Base-by-base conservation (phyloP, 1,140 invertebrate genomes). In the Diploscapter pachys region DNA sequence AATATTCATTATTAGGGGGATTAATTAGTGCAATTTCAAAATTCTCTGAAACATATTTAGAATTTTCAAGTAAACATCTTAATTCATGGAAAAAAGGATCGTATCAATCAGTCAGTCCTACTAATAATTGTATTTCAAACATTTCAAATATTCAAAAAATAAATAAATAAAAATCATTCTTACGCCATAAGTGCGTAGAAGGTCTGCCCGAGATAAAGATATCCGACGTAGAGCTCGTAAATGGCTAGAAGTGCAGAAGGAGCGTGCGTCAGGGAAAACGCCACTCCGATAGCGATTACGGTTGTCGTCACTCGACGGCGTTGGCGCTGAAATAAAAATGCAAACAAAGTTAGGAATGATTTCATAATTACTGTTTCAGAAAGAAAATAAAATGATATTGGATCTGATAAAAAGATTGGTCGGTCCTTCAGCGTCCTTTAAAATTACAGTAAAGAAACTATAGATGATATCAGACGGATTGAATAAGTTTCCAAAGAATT, bases 241-340 rank as follows among this genome's bases (percentile, higher is more conserved):
- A 85, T 54, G 3, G 77, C 80, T 74, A 85, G 78, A 8, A 85
- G 76, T n/a, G 83, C 83, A 5, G 83, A 85, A 48, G 83, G 83
- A 6, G 84, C 83, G 73, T 85, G 83, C 11, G 83, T 85, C 2
- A 85, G 50, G 11, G 83, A 83, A 68, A 85, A 85, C 59, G 79
- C 84, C 4, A 79, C 70, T 5, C 82, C 81, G 70, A 85, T 85
- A 0, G 82, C 73, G n/a, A 85, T 77, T 51, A 85, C 83, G 50
- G 81, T 83, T 48, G 78, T 79, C 4, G 83, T 85, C 4, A 85
- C 81, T 51, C 81, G 57, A 48, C 76, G 66, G 61, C 79, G 75
- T 65, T 83, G 77, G 50, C 73, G 73, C 83, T 83, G 54, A 59
- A 79, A 5, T 71, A n/a, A n/a, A n/a, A 65, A 9, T 8, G 55